Evolutionary conservation across 1,140 invertebrate genomes (phyloP).

Genomic region (Bathynomus jamesi): DNA sequence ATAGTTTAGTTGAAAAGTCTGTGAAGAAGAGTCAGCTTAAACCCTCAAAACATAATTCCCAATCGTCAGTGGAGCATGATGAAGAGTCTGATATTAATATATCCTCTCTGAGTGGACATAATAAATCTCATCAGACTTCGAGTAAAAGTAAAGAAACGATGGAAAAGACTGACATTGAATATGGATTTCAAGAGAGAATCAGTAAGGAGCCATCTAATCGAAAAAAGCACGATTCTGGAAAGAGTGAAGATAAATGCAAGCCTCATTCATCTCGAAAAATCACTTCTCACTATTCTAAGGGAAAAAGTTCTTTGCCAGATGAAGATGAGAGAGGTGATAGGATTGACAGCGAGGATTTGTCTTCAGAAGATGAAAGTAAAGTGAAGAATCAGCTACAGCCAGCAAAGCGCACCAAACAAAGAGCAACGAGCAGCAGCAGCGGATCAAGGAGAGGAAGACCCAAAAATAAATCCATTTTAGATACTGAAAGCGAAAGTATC

Average conservation of each 20-base stretch:
- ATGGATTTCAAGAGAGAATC: neutral
- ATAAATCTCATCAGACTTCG: neutral
- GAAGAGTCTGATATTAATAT: neutral
- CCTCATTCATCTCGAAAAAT: neutral
- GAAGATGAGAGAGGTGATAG: neutral
- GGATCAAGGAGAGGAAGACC: slow-evolving; percentile 12
- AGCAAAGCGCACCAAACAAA: slow-evolving; percentile 24
- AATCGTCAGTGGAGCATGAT: neutral
- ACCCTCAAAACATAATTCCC: neutral
- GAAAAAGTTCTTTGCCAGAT: neutral
- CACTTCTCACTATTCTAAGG: neutral
- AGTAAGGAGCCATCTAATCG: no score
- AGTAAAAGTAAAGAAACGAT: neutral
- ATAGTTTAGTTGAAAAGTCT: neutral
- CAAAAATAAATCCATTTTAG: slow-evolving; percentile 28
- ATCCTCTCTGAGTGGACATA: neutral
- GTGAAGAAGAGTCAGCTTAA: neutral
- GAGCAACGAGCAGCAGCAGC: slow-evolving; percentile 20
- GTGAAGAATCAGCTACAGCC: slow-evolving; percentile 18
- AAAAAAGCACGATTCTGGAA: slow-evolving; percentile 50
- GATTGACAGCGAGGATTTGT: neutral
- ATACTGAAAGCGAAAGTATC: slow-evolving; percentile 23
- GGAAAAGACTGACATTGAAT: neutral
- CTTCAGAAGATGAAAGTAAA: neutral
- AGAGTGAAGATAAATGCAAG: slow-evolving; percentile 16